Evolutionary conservation across 37 sponge, comb jelly and placozoan genomes (phyloP).

Genomic region (Agelas oroides): DNA sequence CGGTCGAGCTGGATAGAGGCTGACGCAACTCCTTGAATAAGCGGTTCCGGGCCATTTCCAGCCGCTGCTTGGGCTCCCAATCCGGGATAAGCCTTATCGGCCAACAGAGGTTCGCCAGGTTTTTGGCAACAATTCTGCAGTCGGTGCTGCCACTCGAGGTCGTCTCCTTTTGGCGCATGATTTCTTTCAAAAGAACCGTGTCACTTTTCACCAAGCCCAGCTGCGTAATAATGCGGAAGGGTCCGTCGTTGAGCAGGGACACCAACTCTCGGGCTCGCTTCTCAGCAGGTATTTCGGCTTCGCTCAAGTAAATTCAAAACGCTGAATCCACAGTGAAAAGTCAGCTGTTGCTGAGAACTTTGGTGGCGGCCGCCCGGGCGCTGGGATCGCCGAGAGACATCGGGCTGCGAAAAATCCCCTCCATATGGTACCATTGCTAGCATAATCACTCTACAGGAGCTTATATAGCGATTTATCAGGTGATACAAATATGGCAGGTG

Average conservation of each 20-base stretch:
- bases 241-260: constrained; percentile 1
- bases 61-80: neutral
- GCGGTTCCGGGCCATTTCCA: neutral
- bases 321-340: constrained; percentile 4
- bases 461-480: too few relatives aligned
- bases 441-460: too few relatives aligned
- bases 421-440: too few relatives aligned
- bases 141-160: constrained; percentile 9
- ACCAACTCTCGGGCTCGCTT: constrained; percentile 3
- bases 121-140: neutral
- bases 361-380: constrained; percentile 1
- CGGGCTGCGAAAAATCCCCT: neutral
- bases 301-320: neutral
- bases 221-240: constrained; percentile 10
- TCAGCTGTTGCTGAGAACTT: neutral
- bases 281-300: constrained; percentile 1
- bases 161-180: constrained; percentile 6
- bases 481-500: too few relatives aligned
- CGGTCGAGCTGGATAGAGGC: constrained; percentile 13
- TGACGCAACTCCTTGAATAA: constrained; percentile 11
- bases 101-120: neutral
- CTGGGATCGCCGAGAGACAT: neutral
- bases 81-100: constrained; percentile 13
- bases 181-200: neutral
- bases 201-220: neutral